Percentiles rank a stretch among this genome's conserved stretches.
Conservation (phyloP, 2,113 vertebrate species). For the Malurus elegans region DNA sequence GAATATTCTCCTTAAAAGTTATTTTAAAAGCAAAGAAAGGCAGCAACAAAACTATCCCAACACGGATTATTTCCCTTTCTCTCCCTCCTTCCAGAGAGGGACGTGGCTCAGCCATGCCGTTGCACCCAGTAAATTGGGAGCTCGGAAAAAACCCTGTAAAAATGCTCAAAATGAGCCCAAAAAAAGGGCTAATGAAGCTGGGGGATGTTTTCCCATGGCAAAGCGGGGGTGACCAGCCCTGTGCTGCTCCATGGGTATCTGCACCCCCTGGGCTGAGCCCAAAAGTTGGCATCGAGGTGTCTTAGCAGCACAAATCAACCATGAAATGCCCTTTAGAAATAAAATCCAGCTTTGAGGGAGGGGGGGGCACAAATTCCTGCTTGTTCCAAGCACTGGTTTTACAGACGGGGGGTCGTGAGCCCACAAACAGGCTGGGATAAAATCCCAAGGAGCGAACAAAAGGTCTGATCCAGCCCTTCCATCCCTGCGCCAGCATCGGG, state of each 20-base stretch:
- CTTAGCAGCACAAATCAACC: constrained; percentile 40
- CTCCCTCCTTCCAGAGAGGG: not conserved
- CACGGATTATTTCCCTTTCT: not conserved
- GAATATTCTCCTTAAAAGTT: constrained; percentile 53
- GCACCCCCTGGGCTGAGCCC: not conserved
- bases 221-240: not conserved
- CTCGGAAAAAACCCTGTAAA: not conserved
- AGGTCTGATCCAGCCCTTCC: not conserved
- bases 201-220: not conserved
- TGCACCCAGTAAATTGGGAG: not conserved
- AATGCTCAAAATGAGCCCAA: not conserved
- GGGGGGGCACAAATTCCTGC: not conserved
- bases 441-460: not conserved
- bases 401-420: accelerated
- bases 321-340: constrained; percentile 24
- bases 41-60: not conserved
- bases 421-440: not conserved
- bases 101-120: not conserved
- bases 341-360: not conserved
- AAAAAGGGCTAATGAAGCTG: not conserved
- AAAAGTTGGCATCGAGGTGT: not conserved
- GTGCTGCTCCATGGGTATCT: not conserved
- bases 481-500: accelerated
- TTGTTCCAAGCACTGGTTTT: not conserved
- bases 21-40: constrained; percentile 19